These are phyloP conservation scores for Yponomeuta cagnagella DNA, from an alignment of 2,888 invertebrate species.

Conservation along the genomic window DNA sequence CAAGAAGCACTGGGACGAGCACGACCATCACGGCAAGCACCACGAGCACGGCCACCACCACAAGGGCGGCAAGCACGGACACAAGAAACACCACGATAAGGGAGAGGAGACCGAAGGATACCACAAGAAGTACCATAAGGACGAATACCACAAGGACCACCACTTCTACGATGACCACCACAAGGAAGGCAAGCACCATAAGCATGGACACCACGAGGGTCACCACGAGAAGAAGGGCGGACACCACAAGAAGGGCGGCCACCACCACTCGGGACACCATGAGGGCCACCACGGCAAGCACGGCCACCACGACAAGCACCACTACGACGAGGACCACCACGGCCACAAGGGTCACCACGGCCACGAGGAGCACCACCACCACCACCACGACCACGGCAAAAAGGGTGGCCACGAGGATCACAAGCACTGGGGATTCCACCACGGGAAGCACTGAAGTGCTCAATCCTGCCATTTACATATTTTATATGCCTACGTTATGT, in stretches of 20 bases:
- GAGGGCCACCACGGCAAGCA: constrained; percentile 87
- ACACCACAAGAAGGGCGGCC: constrained; percentile 87
- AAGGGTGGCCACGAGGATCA: constrained; percentile 85
- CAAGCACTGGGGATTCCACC: constrained; percentile 83
- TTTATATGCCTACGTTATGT: constrained; percentile 46
- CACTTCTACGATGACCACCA: constrained; percentile 93
- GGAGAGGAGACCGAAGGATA: constrained; percentile 89
- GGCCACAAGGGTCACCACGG: constrained; percentile 87
- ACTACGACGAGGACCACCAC: constrained; percentile 87
- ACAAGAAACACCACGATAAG: constrained; percentile 89
- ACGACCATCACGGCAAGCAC: constrained; percentile 84
- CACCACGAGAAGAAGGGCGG: constrained; percentile 86
- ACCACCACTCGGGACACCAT: constrained; percentile 85
- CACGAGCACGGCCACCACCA: constrained; percentile 86
- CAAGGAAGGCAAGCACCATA: constrained; percentile 88
- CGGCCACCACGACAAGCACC: constrained; percentile 88
- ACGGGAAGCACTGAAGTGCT: constrained; percentile 66
- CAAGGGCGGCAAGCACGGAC: constrained; percentile 86
- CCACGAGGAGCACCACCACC: constrained; percentile 83
- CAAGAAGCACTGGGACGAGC: constrained; percentile 86
- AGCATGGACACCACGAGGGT: constrained; percentile 85
- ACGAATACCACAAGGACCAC: constrained; percentile 90
- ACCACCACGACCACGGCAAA: constrained; percentile 85
- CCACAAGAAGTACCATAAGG: constrained; percentile 90
- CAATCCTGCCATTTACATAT: constrained; percentile 35